Evolutionary conservation across 2,797 vertebrate genomes (phyloP).

Genomic region (Myotis myotis): DNA sequence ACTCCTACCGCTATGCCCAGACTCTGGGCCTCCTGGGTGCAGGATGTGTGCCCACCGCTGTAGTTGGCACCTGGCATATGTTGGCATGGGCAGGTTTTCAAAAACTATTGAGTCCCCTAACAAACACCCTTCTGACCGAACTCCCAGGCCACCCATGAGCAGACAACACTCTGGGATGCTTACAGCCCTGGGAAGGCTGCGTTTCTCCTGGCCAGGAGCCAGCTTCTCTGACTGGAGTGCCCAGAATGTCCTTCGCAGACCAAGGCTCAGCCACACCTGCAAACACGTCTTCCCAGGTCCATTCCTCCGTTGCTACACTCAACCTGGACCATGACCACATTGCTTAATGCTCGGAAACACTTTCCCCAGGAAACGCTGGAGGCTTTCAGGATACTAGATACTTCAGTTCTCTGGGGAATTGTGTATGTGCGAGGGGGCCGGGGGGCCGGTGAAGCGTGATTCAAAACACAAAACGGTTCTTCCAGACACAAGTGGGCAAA

Average conservation of each 20-base stretch:
- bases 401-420: background rate
- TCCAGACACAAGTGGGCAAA: background rate
- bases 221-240: background rate
- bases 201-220: background rate
- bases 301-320: background rate
- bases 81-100: background rate
- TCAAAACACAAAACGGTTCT: background rate
- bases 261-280: background rate
- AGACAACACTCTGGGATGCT: background rate
- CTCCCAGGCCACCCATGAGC: background rate
- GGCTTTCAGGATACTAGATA: background rate
- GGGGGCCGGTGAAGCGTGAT: background rate
- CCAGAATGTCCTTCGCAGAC: background rate
- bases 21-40: background rate
- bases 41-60: background rate
- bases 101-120: background rate
- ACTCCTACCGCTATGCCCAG: background rate
- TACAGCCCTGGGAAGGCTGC: background rate
- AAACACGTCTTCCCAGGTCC: background rate
- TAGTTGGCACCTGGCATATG: background rate
- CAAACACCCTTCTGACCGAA: background rate
- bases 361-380: background rate
- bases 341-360: no score
- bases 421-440: fast-evolving
- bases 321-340: background rate